Conservation (phyloP, 2,797 vertebrate genomes). For the Pipistrellus pygmaeus region DNA sequence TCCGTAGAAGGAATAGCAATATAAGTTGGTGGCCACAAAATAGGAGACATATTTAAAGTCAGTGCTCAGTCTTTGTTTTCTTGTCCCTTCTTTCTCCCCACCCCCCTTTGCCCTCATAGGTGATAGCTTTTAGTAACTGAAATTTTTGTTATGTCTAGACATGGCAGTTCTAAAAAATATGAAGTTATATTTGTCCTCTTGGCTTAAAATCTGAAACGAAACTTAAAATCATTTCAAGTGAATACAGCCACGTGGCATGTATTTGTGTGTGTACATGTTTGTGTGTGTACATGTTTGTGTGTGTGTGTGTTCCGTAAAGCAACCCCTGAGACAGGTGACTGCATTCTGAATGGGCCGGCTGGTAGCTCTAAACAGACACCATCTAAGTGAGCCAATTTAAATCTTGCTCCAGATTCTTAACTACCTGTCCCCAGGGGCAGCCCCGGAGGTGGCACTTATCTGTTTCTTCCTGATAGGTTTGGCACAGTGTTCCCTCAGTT, state of each 20-base stretch:
- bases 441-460: neutral
- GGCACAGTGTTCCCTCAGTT: slow-evolving; percentile 17
- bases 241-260: neutral
- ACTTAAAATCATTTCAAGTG: neutral
- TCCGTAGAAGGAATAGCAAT: neutral
- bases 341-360: neutral
- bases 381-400: slow-evolving; percentile 46
- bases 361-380: neutral
- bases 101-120: neutral
- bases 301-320: neutral
- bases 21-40: slow-evolving; percentile 7
- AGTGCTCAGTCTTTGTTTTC: slow-evolving; percentile 18
- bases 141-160: slow-evolving; percentile 5
- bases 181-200: neutral
- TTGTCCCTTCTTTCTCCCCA: neutral
- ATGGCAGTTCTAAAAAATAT: neutral
- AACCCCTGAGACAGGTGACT: neutral
- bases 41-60: neutral
- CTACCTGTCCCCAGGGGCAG: neutral
- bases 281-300: neutral
- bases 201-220: slow-evolving; percentile 27
- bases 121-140: neutral
- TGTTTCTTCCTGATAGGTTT: slow-evolving; percentile 45
- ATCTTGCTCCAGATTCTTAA: slow-evolving; percentile 38
- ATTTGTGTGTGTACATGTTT: neutral